Evolutionary conservation across 2,888 invertebrate species (phyloP), one percentile per base, ranked within the genome.

Genomic region (Callinectes sapidus): DNA sequence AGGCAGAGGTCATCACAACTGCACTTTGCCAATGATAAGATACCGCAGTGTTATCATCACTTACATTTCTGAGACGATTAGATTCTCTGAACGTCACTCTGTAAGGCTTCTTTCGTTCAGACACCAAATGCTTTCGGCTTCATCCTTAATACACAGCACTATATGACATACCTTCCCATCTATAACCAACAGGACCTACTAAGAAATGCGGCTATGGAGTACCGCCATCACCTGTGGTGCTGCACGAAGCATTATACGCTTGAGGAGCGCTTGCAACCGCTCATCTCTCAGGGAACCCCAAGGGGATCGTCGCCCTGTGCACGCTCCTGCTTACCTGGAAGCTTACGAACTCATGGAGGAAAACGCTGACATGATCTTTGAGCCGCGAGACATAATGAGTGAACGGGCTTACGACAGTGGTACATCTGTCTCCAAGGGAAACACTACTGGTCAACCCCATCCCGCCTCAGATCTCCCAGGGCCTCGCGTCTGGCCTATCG

Each of bases 291-390:
- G 8, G 0, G 66, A 66, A 16, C 71, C 89, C 42, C 8, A n/a
- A 18, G 6, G 28, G 54, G 55, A 32, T 55, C 16, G 42, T 55
- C 16, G 42, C 35, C 54, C 85, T 16, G 0, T 42, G 32, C 3
- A 48, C 13, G 90, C 48, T 13, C 55, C 90, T 35, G 91, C 91
- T 2, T 93, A 93, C 61, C 86, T 93, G n/a, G 92, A 93, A 23
- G 92, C 92, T 3, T 93, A 93, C 66, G 89, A 93, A n/a, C 66
- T 93, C 28, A 91, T 93, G 89, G 92, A 93, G 85, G 92, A 93
- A 86, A 91, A 91, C 48, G 91, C 92, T 8, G 92, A 93, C 39
- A 42, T 93, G 35, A 91, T 93, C 42, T 91, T 92, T 66, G 91
- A 91, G 23, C 85, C 86, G n/a, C 85, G 54, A 23, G 86, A 71